Percentiles rank a stretch among this genome's conserved stretches.
These are phyloP conservation scores for Akabosia matsudoensis DNA, from an alignment of 1,140 invertebrate species.

Conservation along the genomic window DNA sequence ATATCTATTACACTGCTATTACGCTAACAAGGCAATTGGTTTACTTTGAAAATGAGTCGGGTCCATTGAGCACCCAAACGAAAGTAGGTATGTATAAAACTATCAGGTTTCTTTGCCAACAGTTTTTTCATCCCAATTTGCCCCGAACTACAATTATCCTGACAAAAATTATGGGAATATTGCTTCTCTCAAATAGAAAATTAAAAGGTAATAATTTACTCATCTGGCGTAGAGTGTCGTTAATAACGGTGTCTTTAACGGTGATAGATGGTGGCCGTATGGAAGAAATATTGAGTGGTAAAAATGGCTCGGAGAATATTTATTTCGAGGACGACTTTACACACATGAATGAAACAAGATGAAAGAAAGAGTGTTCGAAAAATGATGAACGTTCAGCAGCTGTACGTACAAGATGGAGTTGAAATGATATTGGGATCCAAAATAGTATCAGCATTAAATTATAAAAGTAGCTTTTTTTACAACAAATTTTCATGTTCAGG, in stretches of 20 bases:
- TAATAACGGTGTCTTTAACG: background rate
- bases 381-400: background rate
- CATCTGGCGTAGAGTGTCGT: background rate
- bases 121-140: too few species aligned
- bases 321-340: background rate
- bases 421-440: too few species aligned
- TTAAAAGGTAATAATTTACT: background rate
- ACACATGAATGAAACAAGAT: too few species aligned
- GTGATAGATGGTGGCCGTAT: background rate
- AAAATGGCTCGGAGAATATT: background rate
- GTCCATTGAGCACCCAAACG: background rate
- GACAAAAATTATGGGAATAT: too few species aligned
- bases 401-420: background rate
- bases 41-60: background rate
- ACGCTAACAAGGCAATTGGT: background rate
- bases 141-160: too few species aligned
- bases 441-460: constrained; percentile 25
- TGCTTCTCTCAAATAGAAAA: too few species aligned
- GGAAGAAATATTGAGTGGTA: background rate
- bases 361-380: background rate
- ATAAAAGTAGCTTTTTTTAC: too few species aligned
- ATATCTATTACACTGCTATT: background rate
- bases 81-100: background rate
- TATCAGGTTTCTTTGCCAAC: background rate
- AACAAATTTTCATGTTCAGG: too few species aligned